These are phyloP conservation scores for Prunella himalayana DNA, from an alignment of 2,113 vertebrate species.

Conservation along the genomic window DNA sequence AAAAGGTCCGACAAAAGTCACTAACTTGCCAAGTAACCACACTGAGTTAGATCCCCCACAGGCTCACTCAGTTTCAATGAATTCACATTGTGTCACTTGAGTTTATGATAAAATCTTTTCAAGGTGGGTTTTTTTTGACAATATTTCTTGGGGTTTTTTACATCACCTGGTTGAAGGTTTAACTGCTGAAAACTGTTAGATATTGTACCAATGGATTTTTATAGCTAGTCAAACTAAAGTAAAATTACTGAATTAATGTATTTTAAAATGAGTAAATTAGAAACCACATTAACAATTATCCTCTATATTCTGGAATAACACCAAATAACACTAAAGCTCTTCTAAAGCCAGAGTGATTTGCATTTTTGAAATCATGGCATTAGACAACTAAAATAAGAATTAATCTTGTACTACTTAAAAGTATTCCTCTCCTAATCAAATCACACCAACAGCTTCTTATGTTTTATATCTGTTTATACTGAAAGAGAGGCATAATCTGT, in stretches of 20 bases:
- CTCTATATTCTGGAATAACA: not conserved
- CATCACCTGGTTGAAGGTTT: not conserved
- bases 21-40: not conserved
- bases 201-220: not conserved
- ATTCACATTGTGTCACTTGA: not conserved
- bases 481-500: not conserved
- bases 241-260: not conserved
- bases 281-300: not conserved
- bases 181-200: not conserved
- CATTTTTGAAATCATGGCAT: not conserved
- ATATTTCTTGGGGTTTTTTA: not conserved
- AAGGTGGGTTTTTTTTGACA: accelerated
- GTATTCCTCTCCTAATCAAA: not conserved
- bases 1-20: not conserved
- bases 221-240: not conserved
- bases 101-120: not conserved
- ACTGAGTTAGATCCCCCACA: not conserved
- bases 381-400: not conserved
- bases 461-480: not conserved
- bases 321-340: not conserved
- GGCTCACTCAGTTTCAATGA: not conserved
- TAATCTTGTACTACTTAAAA: not conserved
- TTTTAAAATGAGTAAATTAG: not conserved
- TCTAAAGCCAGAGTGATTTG: not conserved
- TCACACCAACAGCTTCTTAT: not conserved